Evolutionary conservation across 2,113 vertebrate genomes (phyloP), one percentile per base, ranked within the genome.

Genomic region (Notothenia rossii): DNA sequence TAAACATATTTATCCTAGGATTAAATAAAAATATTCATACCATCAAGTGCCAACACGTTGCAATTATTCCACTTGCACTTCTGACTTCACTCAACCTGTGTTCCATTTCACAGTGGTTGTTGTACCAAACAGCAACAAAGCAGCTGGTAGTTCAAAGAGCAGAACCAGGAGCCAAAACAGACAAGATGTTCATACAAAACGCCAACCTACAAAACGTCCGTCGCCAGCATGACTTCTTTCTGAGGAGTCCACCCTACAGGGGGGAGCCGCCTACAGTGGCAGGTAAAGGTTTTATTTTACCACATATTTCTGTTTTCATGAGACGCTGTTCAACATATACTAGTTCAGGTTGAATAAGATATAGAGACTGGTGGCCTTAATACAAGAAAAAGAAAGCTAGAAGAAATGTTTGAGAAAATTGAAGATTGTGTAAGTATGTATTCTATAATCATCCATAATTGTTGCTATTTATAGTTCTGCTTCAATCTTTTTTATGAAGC

Each of bases 201-300:
- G 55, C 64, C 67, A 25, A 25, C 25, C 25, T 86, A 48, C 63
- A 4, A 12, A 81, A 65, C 7, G 55, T 62, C 67, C 65, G 20
- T 56, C 81, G 67, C 63, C 59, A 82, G 70, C 83, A 86, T 3
- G 58, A 73, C 18, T 82, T 82, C 43, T 86, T 93, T 43, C 61
- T 84, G 61, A 88, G 65, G 0, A 55, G 86, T 17, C 86, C 73
- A 20, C 67, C 89, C 10, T 87, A 75, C 69, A 83, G 75, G 2
- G 91, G 91, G n/a, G 93, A 95, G 22, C 91, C 81, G 2, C 91
- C 89, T 1, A 77, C 89, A 45, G 61, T 92, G 11, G 90, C 94
- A 93, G 95, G 94, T 96, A 86, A 85, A 67, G 7, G 10, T 72
- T 33, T 43, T 72, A 51, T 53, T 5, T 4, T 17, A 3, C 17